Base-by-base conservation (phyloP, 2,113 vertebrate species). In the Malurus melanocephalus region DNA sequence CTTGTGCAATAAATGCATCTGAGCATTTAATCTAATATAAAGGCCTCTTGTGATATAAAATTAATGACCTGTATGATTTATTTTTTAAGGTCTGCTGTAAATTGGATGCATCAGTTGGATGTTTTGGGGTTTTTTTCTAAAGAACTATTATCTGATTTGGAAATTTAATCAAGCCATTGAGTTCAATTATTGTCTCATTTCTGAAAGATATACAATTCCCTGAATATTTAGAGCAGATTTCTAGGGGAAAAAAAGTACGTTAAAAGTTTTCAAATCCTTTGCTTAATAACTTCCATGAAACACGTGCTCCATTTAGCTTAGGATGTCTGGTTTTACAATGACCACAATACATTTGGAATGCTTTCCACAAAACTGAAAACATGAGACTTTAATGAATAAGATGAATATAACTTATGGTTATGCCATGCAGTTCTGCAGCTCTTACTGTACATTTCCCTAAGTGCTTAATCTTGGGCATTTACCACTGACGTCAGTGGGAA, bases 21-120 rank as follows among this genome's bases (percentile, higher is more conserved):
- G 11, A 89, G 33, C 69, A 88, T 75, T 92, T 85, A 83, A 85
- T 92, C 28, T 95, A 85, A 91, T 88, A 92, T 92, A 72, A 72
- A 74, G 45, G 32, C 10, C 26, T 61, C 84, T 79, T 75, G 16
- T 80, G 77, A 66, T 92, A 68, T 83, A 72, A 95, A 94, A 73
- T 82, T 81, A 85, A 88, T 93, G 87, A 68, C 40, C 35, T 75
- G 20, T 48, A 64, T 5, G 4, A 88, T 93, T 95, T 92, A 74
- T 69, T 94, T 92, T 83, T 92, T 77, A 90, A 92, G 85, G 21
- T 38, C 56, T 82, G 64, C 32, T 95, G 33, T 91, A 90, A 91
- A 93, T 93, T 81, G 85, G 56, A 56, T 74, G 60, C 42, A 65
- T 80, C n/a, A 85, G 28, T 53, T 64, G 62, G 53, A 59, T 56